Base-by-base conservation (phyloP, 2,888 invertebrate species). In the Plebejus argus region DNA sequence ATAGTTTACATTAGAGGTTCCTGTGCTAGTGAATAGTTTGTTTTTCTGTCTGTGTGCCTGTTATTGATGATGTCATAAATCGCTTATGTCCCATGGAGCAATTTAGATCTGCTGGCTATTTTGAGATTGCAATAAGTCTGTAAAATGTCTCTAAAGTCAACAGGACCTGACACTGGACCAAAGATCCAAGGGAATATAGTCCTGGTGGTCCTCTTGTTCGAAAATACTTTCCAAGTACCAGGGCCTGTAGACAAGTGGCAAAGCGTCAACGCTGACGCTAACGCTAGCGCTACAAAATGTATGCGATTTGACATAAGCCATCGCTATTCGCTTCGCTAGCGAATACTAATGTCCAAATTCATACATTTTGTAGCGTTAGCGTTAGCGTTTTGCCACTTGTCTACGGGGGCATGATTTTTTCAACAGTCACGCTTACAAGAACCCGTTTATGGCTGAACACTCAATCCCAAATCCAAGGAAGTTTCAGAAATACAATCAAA, bases 1-100 rank as follows among this genome's bases (percentile, higher is more conserved):
- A 77, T 80, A 66, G 66, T 66, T 66, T 66, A 66, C 66, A 66
- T 66, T 66, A 66, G 66, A 28, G 7, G 66, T 28, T 66, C 33
- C 66, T 23, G 12, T 66, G 28, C 28, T 33, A 28, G 66, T 66
- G 28, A 66, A 66, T 33, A 61, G 20, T 61, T 28, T 66, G 18
- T 66, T 66, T 66, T 66, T 66, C 28, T 66, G 18, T 33, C 28
- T 66, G 66, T 66, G 66, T 66, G 66, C 33, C 28, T 33, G 66
- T 66, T 66, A 66, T 66, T 66, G 15, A 66, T 66, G 66, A 28
- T 66, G 66, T 66, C 66, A 66, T 66, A 28, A 66, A 66, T 66
- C 28, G 28, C 33, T 33, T 28, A 66, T 66, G 66, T 66, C 15
- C 7, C 66, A 66, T 66, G 66, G 28, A 66, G 10, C 18, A 33